Base-by-base conservation (phyloP, 92 coral and sea anemone genomes). In the Plumapathes pennacea region DNA sequence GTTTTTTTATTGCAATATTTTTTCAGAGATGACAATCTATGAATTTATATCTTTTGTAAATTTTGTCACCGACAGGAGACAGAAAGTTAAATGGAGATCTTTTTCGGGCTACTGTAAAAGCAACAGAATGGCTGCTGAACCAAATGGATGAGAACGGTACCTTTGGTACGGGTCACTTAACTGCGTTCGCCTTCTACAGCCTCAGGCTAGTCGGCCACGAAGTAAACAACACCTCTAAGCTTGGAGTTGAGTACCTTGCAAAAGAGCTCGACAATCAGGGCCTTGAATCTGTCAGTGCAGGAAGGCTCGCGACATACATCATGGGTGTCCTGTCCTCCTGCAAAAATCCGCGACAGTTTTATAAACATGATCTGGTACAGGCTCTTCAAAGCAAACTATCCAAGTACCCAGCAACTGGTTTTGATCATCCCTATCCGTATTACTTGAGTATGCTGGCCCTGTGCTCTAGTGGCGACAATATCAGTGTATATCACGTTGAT, bases 51-150 rank as follows among this genome's bases (percentile, higher is more conserved):
- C n/a, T n/a, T n/a, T n/a, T n/a, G n/a, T n/a, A n/a, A n/a, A n/a
- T n/a, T n/a, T n/a, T n/a, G n/a, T n/a, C n/a, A n/a, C n/a, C n/a
- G n/a, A n/a, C 40, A 86, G 95, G 89, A 18, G 38, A 77, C 32
- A 77, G 89, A 61, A 54, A 43, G 26, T 59, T 83, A 12, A 60
- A 69, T 48, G 84, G 88, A 0, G 77, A 74, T 45, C 87, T 90
- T n/a, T 68, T 76, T 11, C 90, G 96, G 29, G 81, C 96, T 0
- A 80, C 90, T 1, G 85, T 80, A 27, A 58, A 67, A 46, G 95
- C 86, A 46, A 76, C 82, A 12, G 89, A 90, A 62, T 90, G 95
- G 95, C 34, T 82, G 53, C 51, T 25, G 49, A 54, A 58, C 25
- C 53, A 57, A 14, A 62, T 64, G 67, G 32, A 31, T 28, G 64